Evolutionary conservation across 2,888 invertebrate species (phyloP).

Genomic region (Hermodice carunculata): DNA sequence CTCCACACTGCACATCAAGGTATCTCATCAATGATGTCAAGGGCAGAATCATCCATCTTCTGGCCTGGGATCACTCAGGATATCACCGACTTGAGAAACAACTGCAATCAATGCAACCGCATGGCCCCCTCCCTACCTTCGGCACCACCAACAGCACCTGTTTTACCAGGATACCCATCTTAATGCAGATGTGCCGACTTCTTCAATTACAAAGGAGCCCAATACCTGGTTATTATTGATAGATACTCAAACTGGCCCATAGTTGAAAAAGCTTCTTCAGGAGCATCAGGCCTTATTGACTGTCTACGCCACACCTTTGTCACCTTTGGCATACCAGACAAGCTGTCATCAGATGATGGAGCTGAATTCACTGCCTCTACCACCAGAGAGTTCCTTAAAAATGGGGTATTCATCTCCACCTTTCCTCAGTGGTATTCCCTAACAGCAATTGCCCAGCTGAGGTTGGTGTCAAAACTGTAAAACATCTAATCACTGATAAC

Average conservation of each 20-base stretch:
- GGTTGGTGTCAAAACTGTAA: too few relatives aligned
- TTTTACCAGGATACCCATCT: constrained; percentile 30
- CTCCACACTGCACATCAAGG: too few relatives aligned
- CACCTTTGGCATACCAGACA: constrained; percentile 43
- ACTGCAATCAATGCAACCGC: constrained; percentile 44
- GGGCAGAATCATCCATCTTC: too few relatives aligned
- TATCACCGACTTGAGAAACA: constrained; percentile 6
- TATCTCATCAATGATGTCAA: too few relatives aligned
- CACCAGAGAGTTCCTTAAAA: too few relatives aligned
- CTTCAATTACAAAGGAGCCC: constrained; percentile 30
- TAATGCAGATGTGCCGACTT: constrained; percentile 18
- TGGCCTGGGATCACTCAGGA: background rate
- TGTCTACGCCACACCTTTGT: constrained; percentile 38
- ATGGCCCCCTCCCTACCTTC: constrained; percentile 41
- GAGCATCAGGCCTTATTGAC: constrained; percentile 32
- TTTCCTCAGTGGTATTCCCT: constrained; percentile 21
- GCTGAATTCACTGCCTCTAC: constrained; percentile 40
- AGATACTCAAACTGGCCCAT: constrained; percentile 44
- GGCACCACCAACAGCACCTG: too few relatives aligned
- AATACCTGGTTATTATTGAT: constrained; percentile 39
- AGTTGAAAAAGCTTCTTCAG: constrained; percentile 16
- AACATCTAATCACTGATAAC: background rate
- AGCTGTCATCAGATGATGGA: constrained; percentile 43
- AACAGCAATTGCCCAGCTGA: constrained; percentile 17
- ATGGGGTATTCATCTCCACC: too few relatives aligned